These are phyloP conservation scores for Mus musculus DNA, from an alignment of 2,113 vertebrate genomes.

Conservation along the genomic window DNA sequence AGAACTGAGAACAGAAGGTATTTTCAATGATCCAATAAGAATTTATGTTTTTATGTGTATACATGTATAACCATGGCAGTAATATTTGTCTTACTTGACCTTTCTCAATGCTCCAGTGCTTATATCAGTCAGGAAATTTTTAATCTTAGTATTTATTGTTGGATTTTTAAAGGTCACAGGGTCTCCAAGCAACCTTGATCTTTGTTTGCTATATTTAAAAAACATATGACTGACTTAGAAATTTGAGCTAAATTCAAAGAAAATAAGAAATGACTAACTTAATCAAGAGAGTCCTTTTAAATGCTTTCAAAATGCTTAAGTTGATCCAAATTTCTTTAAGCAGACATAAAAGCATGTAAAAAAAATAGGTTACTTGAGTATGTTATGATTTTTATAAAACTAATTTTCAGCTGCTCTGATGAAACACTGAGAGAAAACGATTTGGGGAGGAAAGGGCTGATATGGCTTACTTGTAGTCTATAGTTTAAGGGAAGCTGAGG, in stretches of 20 bases:
- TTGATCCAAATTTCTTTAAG: background rate
- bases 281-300: background rate
- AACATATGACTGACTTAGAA: background rate
- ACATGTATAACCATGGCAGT: background rate
- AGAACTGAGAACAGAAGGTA: background rate
- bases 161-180: slow-evolving; percentile 64
- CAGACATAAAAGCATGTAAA: background rate
- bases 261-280: background rate
- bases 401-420: background rate
- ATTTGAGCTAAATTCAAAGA: slow-evolving; percentile 23
- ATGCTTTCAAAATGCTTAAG: background rate
- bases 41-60: background rate
- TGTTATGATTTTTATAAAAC: background rate
- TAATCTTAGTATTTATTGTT: slow-evolving; percentile 42
- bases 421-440: background rate
- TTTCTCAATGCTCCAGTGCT: slow-evolving; percentile 23
- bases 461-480: background rate
- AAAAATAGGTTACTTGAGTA: background rate
- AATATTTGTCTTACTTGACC: slow-evolving; percentile 48
- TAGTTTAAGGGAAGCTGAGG: too few relatives aligned
- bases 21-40: slow-evolving; percentile 26
- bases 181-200: background rate
- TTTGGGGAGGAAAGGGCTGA: background rate
- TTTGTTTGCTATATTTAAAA: slow-evolving; percentile 45
- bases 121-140: slow-evolving; percentile 35